A percentile compares a stretch with the other conserved stretches of the same genome.
Conservation (phyloP, 2,888 invertebrate species). For the Ectemnius continuus region DNA sequence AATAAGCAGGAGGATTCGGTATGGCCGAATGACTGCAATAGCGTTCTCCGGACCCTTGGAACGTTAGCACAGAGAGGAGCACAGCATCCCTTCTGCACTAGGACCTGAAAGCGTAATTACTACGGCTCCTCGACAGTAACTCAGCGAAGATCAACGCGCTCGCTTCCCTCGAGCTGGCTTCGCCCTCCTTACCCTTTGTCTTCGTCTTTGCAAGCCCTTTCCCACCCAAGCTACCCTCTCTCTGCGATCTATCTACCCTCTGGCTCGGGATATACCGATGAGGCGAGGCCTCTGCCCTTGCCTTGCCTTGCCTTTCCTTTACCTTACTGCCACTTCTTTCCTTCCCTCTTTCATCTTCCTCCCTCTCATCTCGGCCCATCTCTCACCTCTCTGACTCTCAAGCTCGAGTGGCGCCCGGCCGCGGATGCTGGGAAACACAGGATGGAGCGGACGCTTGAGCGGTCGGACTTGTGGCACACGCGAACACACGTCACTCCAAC, state of each 20-base stretch:
- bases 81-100: constrained; percentile 47
- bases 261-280: too few relatives aligned
- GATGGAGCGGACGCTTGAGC: too few relatives aligned
- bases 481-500: constrained; percentile 18
- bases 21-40: constrained; percentile 36
- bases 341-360: constrained; percentile 46
- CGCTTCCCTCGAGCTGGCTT: constrained; percentile 28
- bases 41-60: not conserved
- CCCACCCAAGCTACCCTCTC: constrained; percentile 31
- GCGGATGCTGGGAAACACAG: too few relatives aligned
- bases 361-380: too few relatives aligned
- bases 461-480: constrained; percentile 4
- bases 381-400: too few relatives aligned
- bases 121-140: constrained; percentile 51
- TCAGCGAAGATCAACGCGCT: constrained; percentile 63
- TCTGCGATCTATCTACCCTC: constrained; percentile 15
- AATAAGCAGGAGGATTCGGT: constrained; percentile 47
- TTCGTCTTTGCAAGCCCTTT: constrained; percentile 14
- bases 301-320: constrained; percentile 48
- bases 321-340: constrained; percentile 32
- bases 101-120: constrained; percentile 69
- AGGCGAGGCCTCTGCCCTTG: constrained; percentile 3
- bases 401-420: too few relatives aligned
- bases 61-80: constrained; percentile 31
- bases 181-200: not conserved